Conservation (phyloP, 2,888 invertebrate species). For the Yponomeuta evonymella region DNA sequence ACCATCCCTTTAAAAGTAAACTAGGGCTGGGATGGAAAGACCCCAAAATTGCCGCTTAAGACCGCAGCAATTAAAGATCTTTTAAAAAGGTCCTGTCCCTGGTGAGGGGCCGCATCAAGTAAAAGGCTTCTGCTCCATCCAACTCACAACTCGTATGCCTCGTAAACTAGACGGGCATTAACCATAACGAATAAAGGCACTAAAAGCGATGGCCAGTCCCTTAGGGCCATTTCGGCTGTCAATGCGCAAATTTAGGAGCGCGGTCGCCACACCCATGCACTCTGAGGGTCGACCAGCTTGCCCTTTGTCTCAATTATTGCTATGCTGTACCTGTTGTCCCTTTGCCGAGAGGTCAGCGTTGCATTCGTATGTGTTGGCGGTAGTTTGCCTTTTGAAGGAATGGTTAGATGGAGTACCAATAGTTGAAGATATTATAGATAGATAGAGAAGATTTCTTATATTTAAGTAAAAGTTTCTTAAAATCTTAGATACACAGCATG, state of each 20-base stretch:
- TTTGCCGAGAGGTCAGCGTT: not conserved
- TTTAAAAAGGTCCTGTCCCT: not conserved
- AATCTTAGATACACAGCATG: too few relatives aligned
- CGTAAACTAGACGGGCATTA: conserved; percentile 73
- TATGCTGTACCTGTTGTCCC: conserved; percentile 16
- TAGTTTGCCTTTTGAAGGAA: too few relatives aligned
- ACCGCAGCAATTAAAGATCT: too few relatives aligned
- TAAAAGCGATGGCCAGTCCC: conserved; percentile 71
- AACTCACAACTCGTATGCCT: conserved; percentile 36
- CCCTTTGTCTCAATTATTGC: conserved; percentile 70
- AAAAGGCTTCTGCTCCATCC: not conserved
- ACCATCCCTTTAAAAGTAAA: too few relatives aligned
- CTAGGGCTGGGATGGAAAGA: too few relatives aligned
- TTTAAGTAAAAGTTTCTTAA: too few relatives aligned
- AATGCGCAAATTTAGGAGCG: conserved; percentile 70
- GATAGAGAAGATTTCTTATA: too few relatives aligned
- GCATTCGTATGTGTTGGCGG: not conserved
- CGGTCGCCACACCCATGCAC: conserved; percentile 72
- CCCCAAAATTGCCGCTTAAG: too few relatives aligned
- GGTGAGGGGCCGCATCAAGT: too few relatives aligned
- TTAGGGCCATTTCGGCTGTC: conserved; percentile 73
- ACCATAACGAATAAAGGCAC: conserved; percentile 75
- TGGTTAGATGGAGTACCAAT: too few relatives aligned
- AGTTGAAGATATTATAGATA: too few relatives aligned
- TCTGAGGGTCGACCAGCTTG: conserved; percentile 67